Conservation (phyloP, 1,140 invertebrate genomes). For the Marisa cornuarietis region DNA sequence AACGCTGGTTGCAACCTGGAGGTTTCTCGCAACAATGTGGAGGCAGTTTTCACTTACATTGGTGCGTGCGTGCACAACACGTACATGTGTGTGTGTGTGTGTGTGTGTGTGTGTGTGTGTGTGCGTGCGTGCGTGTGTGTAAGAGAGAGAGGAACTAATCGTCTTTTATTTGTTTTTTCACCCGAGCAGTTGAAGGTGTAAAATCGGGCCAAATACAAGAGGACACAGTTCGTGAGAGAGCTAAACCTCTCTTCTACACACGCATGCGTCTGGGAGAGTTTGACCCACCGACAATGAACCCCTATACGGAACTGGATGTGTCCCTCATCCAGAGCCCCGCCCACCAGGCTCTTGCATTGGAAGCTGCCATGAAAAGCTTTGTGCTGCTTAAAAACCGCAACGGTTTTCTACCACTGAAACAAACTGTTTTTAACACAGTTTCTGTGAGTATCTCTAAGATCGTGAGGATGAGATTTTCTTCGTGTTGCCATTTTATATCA, state of each 20-base stretch:
- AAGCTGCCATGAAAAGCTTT: constrained; percentile 48
- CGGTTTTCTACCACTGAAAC: constrained; percentile 25
- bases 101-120: constrained; percentile 14
- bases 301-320: neutral
- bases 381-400: constrained; percentile 55
- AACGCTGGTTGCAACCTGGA: constrained; percentile 29
- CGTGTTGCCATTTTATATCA: neutral
- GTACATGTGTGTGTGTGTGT: neutral
- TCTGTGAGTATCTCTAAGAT: neutral
- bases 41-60: neutral
- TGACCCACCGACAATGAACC: neutral
- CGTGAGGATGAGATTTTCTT: neutral
- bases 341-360: constrained; percentile 41
- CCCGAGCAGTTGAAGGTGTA: constrained; percentile 24
- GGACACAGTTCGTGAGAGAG: constrained; percentile 10
- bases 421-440: neutral
- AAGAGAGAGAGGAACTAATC: neutral
- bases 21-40: constrained; percentile 4
- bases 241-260: neutral
- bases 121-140: constrained; percentile 5
- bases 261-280: neutral
- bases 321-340: constrained; percentile 7
- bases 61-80: neutral
- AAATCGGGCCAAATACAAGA: constrained; percentile 20
- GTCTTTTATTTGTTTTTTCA: constrained; percentile 4